These are phyloP conservation scores for Lucinisca nassula DNA, from an alignment of 2,888 invertebrate species.

Conservation along the genomic window DNA sequence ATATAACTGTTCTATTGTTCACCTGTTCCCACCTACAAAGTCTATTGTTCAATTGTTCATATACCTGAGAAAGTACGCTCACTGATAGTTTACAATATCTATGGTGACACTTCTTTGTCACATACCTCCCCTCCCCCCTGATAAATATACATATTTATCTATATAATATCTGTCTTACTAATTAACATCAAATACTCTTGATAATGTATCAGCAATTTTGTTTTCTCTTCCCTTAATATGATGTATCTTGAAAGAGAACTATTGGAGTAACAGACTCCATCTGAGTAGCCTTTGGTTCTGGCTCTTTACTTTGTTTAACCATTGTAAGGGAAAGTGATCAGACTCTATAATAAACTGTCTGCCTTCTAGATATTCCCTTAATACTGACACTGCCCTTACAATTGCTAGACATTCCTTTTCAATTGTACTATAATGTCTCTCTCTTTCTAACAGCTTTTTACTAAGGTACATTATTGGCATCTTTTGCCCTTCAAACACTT, in stretches of 20 bases:
- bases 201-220: not conserved
- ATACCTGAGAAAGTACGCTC: too few relatives aligned
- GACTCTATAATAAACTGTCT: not conserved
- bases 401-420: not conserved
- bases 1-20: too few relatives aligned
- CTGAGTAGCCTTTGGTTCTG: not conserved
- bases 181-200: not conserved
- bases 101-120: too few relatives aligned
- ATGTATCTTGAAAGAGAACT: not conserved
- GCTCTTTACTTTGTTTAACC: not conserved
- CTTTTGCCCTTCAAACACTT: not conserved
- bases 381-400: too few relatives aligned
- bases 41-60: too few relatives aligned
- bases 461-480: not conserved
- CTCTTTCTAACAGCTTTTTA: too few relatives aligned
- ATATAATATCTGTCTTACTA: too few relatives aligned
- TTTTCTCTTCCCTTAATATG: not conserved
- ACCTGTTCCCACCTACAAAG: too few relatives aligned
- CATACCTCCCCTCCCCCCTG: too few relatives aligned
- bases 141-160: too few relatives aligned
- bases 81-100: too few relatives aligned
- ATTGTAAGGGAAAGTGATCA: constrained; percentile 8
- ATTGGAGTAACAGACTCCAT: constrained; percentile 8
- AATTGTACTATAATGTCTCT: not conserved
- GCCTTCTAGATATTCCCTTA: not conserved